phyloP scores from a whole-genome alignment of 2,113 vertebrate genomes.

The Amphiprion ocellaris region DNA sequence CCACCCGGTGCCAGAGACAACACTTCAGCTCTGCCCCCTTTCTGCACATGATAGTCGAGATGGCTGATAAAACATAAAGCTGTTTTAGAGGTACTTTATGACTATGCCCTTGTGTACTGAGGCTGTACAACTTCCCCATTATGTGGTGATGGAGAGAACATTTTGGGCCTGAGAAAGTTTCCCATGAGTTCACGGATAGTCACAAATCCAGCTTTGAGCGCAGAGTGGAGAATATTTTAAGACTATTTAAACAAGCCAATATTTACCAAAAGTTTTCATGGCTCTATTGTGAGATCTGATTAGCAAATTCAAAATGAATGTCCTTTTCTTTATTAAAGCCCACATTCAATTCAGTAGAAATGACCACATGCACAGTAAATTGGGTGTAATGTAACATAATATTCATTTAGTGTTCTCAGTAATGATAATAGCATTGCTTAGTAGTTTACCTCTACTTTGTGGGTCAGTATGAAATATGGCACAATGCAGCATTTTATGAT shows the following conservation, averaged over 20 bases:
- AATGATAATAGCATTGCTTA: slow-evolving; percentile 54
- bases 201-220: slow-evolving; percentile 60
- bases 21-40: slow-evolving; percentile 66
- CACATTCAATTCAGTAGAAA: slow-evolving; percentile 46
- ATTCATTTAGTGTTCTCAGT: slow-evolving; percentile 52
- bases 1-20: slow-evolving; percentile 70
- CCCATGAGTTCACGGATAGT: slow-evolving; percentile 53
- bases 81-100: slow-evolving; percentile 80
- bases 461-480: slow-evolving; percentile 51
- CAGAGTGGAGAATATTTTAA: slow-evolving; percentile 30
- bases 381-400: slow-evolving; percentile 56
- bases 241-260: slow-evolving; percentile 15
- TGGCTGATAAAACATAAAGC: slow-evolving; percentile 83
- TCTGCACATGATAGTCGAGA: slow-evolving; percentile 79
- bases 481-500: not conserved
- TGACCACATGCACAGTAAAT: slow-evolving; percentile 53
- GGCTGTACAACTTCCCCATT: slow-evolving; percentile 74
- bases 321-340: slow-evolving; percentile 34
- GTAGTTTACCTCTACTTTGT: slow-evolving; percentile 43
- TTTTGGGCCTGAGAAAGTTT: slow-evolving; percentile 76
- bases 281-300: slow-evolving; percentile 26
- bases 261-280: slow-evolving; percentile 18
- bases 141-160: slow-evolving; percentile 76
- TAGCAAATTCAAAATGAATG: slow-evolving; percentile 24
- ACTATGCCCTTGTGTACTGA: slow-evolving; percentile 79